Conservation (phyloP, 2,888 invertebrate species). For the Allolobophora icterica region DNA sequence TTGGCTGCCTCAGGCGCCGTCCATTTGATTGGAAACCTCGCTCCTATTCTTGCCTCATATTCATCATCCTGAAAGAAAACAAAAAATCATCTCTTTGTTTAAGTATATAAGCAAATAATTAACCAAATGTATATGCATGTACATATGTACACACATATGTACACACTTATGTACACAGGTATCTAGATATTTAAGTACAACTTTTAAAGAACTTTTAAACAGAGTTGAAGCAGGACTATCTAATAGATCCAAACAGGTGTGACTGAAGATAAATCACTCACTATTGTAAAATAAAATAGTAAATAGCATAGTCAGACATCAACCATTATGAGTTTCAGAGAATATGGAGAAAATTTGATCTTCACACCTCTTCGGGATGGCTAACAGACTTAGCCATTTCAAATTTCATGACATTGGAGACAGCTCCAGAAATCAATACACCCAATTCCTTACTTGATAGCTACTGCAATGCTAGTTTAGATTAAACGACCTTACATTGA, state of each 20-base stretch:
- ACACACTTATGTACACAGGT: too few relatives aligned
- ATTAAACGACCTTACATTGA: background rate
- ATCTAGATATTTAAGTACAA: background rate
- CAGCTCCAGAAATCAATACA: background rate
- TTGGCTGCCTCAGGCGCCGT: conserved; percentile 99
- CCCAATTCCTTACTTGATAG: background rate
- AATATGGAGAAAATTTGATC: too few relatives aligned
- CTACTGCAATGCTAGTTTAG: background rate
- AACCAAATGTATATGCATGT: background rate
- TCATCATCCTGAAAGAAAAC: conserved; percentile 82
- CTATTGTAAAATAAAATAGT: background rate
- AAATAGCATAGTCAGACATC: background rate
- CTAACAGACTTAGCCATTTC: too few relatives aligned
- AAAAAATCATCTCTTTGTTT: background rate
- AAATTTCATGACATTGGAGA: too few relatives aligned
- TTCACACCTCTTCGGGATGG: too few relatives aligned
- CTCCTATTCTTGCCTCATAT: conserved; percentile 96
- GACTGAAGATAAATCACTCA: background rate
- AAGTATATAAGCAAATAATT: too few relatives aligned
- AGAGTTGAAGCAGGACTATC: background rate
- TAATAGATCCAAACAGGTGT: background rate
- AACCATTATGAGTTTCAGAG: background rate
- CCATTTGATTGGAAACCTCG: conserved; percentile 99
- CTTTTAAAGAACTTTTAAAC: background rate
- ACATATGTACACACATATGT: background rate